phyloP scores from a whole-genome alignment of 1,140 invertebrate species.

The Drosophila sechellia region DNA sequence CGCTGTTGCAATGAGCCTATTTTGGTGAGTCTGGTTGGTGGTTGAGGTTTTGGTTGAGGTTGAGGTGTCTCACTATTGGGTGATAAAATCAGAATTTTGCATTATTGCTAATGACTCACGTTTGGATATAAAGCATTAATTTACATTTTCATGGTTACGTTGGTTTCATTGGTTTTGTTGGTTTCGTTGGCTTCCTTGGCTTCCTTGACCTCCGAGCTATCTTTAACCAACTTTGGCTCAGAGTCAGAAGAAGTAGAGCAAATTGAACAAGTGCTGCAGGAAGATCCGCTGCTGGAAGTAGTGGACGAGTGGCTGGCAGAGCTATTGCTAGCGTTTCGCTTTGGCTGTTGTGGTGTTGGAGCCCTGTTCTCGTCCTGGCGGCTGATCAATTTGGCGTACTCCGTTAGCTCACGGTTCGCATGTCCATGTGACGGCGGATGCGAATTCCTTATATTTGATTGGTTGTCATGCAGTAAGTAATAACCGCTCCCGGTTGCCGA shows the following conservation, averaged over 20 bases:
- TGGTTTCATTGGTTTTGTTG: too few species aligned
- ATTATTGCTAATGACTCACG: too few species aligned
- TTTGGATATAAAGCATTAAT: too few species aligned
- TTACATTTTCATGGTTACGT: too few species aligned
- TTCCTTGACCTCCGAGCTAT: too few species aligned
- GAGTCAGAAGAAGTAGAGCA: not conserved
- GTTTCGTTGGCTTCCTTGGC: too few species aligned
- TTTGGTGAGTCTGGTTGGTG: not conserved
- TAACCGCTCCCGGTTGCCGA: not conserved
- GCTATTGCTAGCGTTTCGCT: not conserved
- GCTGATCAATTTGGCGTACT: conserved; percentile 26
- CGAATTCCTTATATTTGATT: too few species aligned
- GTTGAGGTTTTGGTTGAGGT: too few species aligned
- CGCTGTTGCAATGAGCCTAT: conserved; percentile 24
- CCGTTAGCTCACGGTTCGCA: not conserved
- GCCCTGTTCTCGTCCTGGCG: not conserved
- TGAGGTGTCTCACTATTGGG: not conserved
- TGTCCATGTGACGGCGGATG: not conserved
- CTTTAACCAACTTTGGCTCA: not conserved
- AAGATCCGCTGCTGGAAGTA: not conserved
- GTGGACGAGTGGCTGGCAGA: conserved; percentile 16
- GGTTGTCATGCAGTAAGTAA: not conserved
- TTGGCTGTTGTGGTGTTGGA: conserved; percentile 1
- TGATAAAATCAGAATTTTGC: not conserved
- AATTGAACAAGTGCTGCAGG: too few species aligned